Base-by-base conservation (phyloP, 2,888 invertebrate genomes). In the Crossocerus cetratus region DNA sequence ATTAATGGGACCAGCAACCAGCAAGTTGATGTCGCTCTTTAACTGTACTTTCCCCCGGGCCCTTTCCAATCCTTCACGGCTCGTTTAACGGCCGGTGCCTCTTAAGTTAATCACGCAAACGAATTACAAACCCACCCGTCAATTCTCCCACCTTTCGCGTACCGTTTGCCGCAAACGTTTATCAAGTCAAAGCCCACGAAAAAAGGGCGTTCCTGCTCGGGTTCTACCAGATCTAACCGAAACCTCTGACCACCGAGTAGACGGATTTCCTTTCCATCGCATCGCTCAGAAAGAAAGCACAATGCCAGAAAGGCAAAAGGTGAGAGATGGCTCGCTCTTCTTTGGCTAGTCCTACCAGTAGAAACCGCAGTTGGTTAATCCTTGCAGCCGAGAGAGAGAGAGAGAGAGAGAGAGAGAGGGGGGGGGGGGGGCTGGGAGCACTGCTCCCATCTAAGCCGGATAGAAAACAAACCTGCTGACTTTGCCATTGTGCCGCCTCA, bases 381-480 rank as follows among this genome's bases (percentile, higher is more conserved):
- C 49, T 49, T 49, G 4, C n/a, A n/a, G n/a, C 13, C 5, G 43
- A 43, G 43, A 43, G n/a, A 43, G 43, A 13, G 43, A 43, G 43
- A 43, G 43, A 43, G n/a, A n/a, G n/a, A n/a, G n/a, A n/a, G n/a
- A n/a, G n/a, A n/a, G n/a, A n/a, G n/a, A n/a, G n/a, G n/a, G n/a
- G n/a, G n/a, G n/a, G n/a, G n/a, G n/a, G n/a, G n/a, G 16, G 14
- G 32, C 49, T 49, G 11, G 32, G 32, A 32, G 32, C 49, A 16
- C 5, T 49, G 49, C n/a, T 49, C 16, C 49, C 49, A n/a, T 14
- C 59, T 61, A 72, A 69, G 71, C 69, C 77, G 74, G 69, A 79
- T 76, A 78, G 69, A 74, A 80, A 78, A 80, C 80, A 80, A 80
- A 80, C 70, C 70, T 72, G 69, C 56, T 43, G 56, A 16, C 42